phyloP scores from a whole-genome alignment of 1,140 invertebrate genomes.

The Saccostrea glomerata region DNA sequence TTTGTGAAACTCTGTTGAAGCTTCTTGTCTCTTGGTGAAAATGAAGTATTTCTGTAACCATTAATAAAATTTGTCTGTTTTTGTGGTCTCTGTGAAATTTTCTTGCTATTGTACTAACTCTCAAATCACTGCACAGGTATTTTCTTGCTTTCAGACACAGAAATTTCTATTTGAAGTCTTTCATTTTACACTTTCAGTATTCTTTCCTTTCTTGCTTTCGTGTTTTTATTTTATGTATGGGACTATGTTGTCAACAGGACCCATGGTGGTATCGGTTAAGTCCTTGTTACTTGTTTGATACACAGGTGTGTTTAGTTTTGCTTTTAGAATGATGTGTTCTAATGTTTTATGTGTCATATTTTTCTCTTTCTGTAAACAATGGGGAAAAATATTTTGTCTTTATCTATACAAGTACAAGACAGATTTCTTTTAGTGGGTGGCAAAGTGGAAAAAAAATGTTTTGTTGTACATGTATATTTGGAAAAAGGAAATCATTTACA shows the following conservation, averaged over 20 bases:
- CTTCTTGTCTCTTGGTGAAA: slow-evolving; percentile 37
- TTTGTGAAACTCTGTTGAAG: slow-evolving; percentile 18
- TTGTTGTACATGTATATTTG: not conserved
- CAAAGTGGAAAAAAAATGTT: not conserved
- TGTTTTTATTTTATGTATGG: not conserved
- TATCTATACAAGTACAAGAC: not conserved
- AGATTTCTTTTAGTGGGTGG: not conserved
- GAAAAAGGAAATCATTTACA: not conserved
- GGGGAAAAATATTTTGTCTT: not conserved
- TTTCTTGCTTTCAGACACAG: not conserved
- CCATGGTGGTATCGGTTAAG: not conserved
- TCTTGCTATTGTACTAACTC: slow-evolving; percentile 10
- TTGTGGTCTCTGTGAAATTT: slow-evolving; percentile 12
- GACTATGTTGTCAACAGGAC: not conserved
- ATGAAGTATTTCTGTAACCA: slow-evolving; percentile 36
- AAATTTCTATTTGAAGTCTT: slow-evolving; percentile 3
- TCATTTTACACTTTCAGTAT: not conserved
- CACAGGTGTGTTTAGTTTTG: not conserved
- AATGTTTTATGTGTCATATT: not conserved
- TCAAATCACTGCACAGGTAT: slow-evolving; percentile 24
- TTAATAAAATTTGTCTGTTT: slow-evolving; percentile 26
- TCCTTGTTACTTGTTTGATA: not conserved
- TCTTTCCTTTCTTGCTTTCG: slow-evolving; percentile 1
- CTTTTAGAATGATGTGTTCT: slow-evolving; percentile 17
- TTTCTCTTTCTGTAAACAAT: not conserved